Evolutionary conservation across 2,888 invertebrate species (phyloP), one percentile per base, ranked within the genome.

Genomic region (Ophion ellenae): DNA sequence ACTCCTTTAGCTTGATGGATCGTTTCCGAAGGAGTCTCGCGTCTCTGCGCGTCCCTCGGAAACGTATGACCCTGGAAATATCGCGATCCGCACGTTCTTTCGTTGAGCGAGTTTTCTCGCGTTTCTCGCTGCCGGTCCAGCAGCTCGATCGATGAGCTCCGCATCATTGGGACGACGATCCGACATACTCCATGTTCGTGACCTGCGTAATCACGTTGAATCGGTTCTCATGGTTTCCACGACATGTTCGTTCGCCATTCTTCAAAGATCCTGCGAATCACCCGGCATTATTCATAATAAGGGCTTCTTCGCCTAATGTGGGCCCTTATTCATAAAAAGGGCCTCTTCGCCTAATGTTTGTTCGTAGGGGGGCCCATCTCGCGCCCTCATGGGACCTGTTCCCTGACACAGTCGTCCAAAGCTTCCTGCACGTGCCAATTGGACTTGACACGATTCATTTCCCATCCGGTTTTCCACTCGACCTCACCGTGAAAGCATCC

Each of bases 391-490:
- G 28, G 17, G 17, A 10, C 5, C 11, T 11, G 45, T 20, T 11
- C n/a, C 9, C 67, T 24, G 14, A 24, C 40, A 11, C 20, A 28
- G 17, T n/a, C 66, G 17, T 36, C 17, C 36, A 28, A 28, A 45
- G n/a, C 45, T 10, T 17, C 2, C 47, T 20, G 47, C 24, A 24
- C 77, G 84, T 87, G 77, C 81, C 61, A 45, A 24, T 57, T 5
- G 32, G 28, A 45, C 86, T 89, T 88, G 90, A 90, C 87, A 88
- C 88, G 89, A 91, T 91, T 91, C 90, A 90, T 90, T 90, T 89
- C 88, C 88, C 83, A 87, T 89, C 81, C 84, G 82, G 86, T 73
- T 73, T 40, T 57, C 53, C 66, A 69, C 83, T 57, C 28, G 66
- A 81, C 75, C 71, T 70, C 32, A 28, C 57, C 20, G 61, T 63